Evolutionary conservation across 2,888 invertebrate species (phyloP).

Genomic region (Ceramica pisi): DNA sequence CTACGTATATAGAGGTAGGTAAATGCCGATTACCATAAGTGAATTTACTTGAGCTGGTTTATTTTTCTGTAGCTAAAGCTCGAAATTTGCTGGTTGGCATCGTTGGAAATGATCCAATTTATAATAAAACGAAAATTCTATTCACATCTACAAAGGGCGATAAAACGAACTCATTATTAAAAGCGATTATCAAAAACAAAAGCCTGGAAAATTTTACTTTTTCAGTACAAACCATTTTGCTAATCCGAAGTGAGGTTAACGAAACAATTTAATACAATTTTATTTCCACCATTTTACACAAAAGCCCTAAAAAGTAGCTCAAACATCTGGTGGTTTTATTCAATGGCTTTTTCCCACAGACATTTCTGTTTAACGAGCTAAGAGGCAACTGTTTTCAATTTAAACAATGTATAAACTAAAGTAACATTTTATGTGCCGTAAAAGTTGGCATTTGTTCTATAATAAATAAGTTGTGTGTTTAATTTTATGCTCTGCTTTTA

Average conservation of each 20-base stretch:
- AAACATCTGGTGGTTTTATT: constrained; percentile 62
- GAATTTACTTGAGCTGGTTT: no score
- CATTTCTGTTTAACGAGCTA: constrained; percentile 61
- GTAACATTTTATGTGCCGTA: constrained; percentile 68
- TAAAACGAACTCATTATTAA: constrained; percentile 40
- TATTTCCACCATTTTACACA: constrained; percentile 41
- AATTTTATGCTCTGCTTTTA: constrained; percentile 57
- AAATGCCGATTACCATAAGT: no score
- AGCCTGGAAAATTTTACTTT: constrained; percentile 27
- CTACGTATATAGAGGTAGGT: no score
- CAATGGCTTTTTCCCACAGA: constrained; percentile 59
- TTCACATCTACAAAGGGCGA: constrained; percentile 29
- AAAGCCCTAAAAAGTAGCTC: constrained; percentile 44
- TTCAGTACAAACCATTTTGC: constrained; percentile 44
- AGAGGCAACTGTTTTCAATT: constrained; percentile 65
- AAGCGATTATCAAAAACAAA: constrained; percentile 45
- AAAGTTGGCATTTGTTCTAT: constrained; percentile 57
- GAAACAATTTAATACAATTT: constrained; percentile 47
- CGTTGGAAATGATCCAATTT: not conserved
- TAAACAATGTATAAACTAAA: constrained; percentile 63
- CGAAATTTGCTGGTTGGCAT: not conserved
- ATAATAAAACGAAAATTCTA: constrained; percentile 8
- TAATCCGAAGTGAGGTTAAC: constrained; percentile 50
- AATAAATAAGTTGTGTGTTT: constrained; percentile 63
- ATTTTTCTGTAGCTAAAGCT: not conserved